A percentile compares a stretch with the other conserved stretches of the same genome.
Conservation (phyloP, 1,140 invertebrate genomes). For the Papilio polytes region DNA sequence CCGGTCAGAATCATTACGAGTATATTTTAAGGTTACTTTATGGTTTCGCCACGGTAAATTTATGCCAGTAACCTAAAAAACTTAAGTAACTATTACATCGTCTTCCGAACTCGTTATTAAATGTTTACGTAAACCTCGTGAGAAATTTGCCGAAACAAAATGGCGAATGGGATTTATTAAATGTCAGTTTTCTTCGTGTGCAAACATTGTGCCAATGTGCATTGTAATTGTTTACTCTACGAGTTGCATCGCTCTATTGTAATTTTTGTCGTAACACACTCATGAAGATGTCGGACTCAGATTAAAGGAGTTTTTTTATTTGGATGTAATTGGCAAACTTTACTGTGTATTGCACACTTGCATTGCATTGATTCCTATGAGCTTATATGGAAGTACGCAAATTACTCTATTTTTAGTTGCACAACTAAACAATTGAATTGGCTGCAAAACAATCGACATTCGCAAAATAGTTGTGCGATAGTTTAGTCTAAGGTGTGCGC, state of each 20-base stretch:
- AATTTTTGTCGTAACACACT: background rate
- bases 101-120: constrained; percentile 6
- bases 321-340: background rate
- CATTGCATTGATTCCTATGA: too few species aligned
- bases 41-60: background rate
- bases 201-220: constrained; percentile 13
- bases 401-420: too few species aligned
- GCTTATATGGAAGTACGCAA: too few species aligned
- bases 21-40: constrained; percentile 18
- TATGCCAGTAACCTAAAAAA: background rate
- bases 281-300: background rate
- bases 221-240: background rate
- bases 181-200: constrained; percentile 20
- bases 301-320: background rate
- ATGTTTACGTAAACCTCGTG: constrained; percentile 28
- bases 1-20: constrained; percentile 1
- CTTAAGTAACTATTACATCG: constrained; percentile 13
- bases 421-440: too few species aligned
- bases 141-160: constrained; percentile 30
- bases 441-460: too few species aligned
- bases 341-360: too few species aligned
- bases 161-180: constrained; percentile 23
- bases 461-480: too few species aligned
- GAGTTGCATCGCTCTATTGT: constrained; percentile 1
- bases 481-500: too few species aligned